phyloP scores from a whole-genome alignment of 1,140 invertebrate genomes.

The Bombus affinis region DNA sequence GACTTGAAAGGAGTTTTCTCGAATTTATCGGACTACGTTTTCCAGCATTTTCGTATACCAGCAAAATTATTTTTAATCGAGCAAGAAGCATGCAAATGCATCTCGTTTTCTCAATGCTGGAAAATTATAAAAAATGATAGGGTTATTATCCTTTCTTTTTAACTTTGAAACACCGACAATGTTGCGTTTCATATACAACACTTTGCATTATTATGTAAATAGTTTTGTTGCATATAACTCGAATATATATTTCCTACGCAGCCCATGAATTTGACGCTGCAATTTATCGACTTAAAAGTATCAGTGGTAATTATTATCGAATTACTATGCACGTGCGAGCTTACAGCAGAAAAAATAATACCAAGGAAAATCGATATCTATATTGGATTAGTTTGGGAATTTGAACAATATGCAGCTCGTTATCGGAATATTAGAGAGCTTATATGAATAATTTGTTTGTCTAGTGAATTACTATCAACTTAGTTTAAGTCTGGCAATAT shows the following conservation, averaged over 20 bases:
- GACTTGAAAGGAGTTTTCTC: neutral
- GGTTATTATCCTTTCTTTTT: neutral
- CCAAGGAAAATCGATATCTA: neutral
- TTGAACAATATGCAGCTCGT: neutral
- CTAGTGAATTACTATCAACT: slow-evolving; percentile 21
- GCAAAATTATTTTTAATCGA: neutral
- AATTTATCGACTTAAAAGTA: neutral
- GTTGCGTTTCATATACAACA: neutral
- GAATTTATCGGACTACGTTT: neutral
- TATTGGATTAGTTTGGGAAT: neutral
- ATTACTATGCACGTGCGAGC: neutral
- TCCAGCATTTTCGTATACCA: neutral
- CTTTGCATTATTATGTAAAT: neutral
- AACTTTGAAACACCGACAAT: neutral
- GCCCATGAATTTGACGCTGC: neutral
- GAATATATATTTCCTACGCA: neutral
- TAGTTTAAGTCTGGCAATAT: slow-evolving; percentile 5
- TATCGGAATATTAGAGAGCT: slow-evolving; percentile 11
- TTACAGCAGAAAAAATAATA: neutral
- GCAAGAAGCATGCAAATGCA: no score
- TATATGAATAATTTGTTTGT: slow-evolving; percentile 45
- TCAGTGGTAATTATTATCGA: slow-evolving; percentile 1
- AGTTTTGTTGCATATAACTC: neutral
- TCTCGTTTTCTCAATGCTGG: neutral
- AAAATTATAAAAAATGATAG: neutral